Base-by-base conservation (phyloP, 2,888 invertebrate species). In the Eupithecia subfuscata region DNA sequence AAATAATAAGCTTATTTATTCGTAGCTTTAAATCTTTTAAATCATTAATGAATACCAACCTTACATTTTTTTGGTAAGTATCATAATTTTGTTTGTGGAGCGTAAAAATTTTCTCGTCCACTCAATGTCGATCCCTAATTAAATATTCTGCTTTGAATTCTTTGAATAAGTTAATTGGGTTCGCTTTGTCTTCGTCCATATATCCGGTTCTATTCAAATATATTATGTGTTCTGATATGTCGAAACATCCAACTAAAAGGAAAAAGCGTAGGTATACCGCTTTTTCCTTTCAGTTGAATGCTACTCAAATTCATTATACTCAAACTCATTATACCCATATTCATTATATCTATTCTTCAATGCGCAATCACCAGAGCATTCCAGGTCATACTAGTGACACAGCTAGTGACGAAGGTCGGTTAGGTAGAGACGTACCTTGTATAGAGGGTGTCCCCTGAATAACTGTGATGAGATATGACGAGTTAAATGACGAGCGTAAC, bases 101-200 rank as follows among this genome's bases (percentile, higher is more conserved):
- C 40, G n/a, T 65, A 37, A 37, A 40, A 22, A 40, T 67, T 40
- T 65, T 67, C 16, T 64, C 60, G 12, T 25, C 60, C 60, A 25
- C 60, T 60, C 60, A 25, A 60, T 60, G 22, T 60, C 60, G 60
- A 25, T 25, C 14, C 60, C 60, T 60, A 60, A 60, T 25, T 60
- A 60, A 25, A 60, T 25, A 60, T 60, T 25, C 25, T 25, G 11
- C 56, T 56, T 56, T 56, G 56, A 22, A 22, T 22, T 22, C 60
- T 25, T 60, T 60, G 22, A 60, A 60, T 25, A 56, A 0, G 60
- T 60, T 60, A 60, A 60, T 60, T 60, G 60, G 60, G 22, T 60
- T 60, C 60, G 22, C 12, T 60, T 25, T 60, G 8, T 60, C 60
- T 25, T 60, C 60, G 1, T 14, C 60, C 60, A 1, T 60, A 25